Evolutionary conservation across 2,797 vertebrate species (phyloP).

Genomic region (Lycodopsis pacificus): DNA sequence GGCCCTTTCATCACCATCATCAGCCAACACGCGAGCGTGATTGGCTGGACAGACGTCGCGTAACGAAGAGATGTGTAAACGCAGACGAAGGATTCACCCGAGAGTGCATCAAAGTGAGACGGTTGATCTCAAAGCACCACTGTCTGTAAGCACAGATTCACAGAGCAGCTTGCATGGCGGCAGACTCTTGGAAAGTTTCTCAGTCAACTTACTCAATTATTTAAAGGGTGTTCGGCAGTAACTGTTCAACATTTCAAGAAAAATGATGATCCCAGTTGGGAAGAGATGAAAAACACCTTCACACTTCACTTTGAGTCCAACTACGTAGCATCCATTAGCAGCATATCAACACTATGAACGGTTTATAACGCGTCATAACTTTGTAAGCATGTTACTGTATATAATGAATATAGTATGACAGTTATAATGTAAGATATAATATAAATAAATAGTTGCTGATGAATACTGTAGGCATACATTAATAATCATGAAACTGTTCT

Average conservation of each 20-base stretch:
- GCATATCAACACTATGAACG: neutral
- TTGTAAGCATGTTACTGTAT: neutral
- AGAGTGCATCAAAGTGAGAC: neutral
- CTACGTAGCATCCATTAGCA: neutral
- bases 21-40: neutral
- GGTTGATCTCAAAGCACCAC: too few relatives aligned
- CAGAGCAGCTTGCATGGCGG: neutral
- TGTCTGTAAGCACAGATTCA: neutral
- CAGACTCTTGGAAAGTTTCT: neutral
- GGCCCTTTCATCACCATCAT: neutral
- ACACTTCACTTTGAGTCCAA: neutral
- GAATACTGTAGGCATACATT: neutral
- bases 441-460: too few relatives aligned
- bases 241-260: neutral
- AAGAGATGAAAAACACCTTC: too few relatives aligned
- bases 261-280: neutral
- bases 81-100: neutral
- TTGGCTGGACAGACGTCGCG: neutral
- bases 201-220: neutral
- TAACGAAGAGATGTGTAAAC: neutral
- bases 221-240: neutral
- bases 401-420: neutral
- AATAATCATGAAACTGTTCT: neutral
- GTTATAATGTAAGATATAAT: neutral
- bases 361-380: neutral